Conservation (phyloP, 1,140 invertebrate genomes). For the Trinorchestia longiramus region DNA sequence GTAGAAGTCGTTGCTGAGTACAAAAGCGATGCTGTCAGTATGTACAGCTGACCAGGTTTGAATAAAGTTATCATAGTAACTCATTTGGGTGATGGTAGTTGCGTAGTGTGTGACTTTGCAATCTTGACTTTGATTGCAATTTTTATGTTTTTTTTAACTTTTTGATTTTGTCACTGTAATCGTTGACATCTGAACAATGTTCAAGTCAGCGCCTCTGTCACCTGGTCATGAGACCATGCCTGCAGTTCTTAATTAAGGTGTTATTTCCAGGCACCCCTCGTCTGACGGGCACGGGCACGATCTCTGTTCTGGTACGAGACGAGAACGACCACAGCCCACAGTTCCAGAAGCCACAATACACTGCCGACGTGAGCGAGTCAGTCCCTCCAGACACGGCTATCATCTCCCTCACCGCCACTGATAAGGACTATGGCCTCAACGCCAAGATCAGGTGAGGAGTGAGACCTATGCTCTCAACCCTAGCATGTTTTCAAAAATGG, state of each 20-base stretch:
- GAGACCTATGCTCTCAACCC: conserved; percentile 20
- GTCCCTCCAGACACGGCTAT: conserved; percentile 80
- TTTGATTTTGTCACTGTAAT: too few relatives aligned
- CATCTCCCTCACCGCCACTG: conserved; percentile 79
- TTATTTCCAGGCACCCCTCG: conserved; percentile 82
- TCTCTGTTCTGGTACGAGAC: conserved; percentile 90
- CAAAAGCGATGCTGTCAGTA: too few relatives aligned
- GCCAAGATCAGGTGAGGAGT: conserved; percentile 79
- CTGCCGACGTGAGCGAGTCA: conserved; percentile 83
- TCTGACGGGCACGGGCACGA: conserved; percentile 86
- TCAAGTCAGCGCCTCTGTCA: not conserved
- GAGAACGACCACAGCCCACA: conserved; percentile 93
- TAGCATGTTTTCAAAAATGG: not conserved
- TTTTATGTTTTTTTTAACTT: too few relatives aligned
- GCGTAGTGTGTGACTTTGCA: too few relatives aligned
- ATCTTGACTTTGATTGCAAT: too few relatives aligned
- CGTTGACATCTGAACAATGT: too few relatives aligned
- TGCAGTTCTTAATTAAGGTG: not conserved
- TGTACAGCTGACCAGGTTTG: too few relatives aligned
- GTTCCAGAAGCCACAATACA: conserved; percentile 76
- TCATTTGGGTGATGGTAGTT: too few relatives aligned
- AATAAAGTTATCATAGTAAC: too few relatives aligned
- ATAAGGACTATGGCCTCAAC: conserved; percentile 86
- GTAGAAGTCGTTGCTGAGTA: too few relatives aligned
- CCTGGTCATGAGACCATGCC: not conserved